phyloP scores from a whole-genome alignment of 2,797 vertebrate species.

The Acrocephalus scirpaceus region DNA sequence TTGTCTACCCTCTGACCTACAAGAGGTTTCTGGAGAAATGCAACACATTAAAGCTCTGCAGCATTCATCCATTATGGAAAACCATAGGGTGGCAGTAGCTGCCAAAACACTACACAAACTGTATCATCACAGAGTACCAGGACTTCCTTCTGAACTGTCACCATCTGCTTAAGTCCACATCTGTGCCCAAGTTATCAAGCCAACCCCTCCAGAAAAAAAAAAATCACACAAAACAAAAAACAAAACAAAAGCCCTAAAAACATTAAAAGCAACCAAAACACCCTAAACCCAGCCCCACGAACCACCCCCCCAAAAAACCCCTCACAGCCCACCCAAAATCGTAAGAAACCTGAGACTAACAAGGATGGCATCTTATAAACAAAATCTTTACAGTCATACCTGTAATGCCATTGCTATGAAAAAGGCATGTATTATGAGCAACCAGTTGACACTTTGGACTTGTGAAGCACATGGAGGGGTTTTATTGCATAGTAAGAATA shows the following conservation, averaged over 20 bases:
- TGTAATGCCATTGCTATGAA: not conserved
- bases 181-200: not conserved
- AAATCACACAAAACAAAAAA: not conserved
- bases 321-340: not conserved
- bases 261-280: not conserved
- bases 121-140: not conserved
- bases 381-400: not conserved
- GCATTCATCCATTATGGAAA: conserved; percentile 6
- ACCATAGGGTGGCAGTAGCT: conserved; percentile 41
- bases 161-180: not conserved
- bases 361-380: not conserved
- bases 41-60: not conserved
- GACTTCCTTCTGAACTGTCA: not conserved
- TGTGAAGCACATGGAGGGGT: fast-evolving
- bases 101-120: not conserved
- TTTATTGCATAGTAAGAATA: not conserved
- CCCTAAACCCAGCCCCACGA: fast-evolving
- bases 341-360: not conserved
- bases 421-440: not conserved
- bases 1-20: not conserved
- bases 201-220: not conserved
- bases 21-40: not conserved
- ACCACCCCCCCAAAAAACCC: fast-evolving
- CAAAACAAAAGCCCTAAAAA: not conserved
- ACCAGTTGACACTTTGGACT: not conserved